These are phyloP conservation scores for Euzetes globulus DNA, from an alignment of 2,888 invertebrate species.

Conservation along the genomic window DNA sequence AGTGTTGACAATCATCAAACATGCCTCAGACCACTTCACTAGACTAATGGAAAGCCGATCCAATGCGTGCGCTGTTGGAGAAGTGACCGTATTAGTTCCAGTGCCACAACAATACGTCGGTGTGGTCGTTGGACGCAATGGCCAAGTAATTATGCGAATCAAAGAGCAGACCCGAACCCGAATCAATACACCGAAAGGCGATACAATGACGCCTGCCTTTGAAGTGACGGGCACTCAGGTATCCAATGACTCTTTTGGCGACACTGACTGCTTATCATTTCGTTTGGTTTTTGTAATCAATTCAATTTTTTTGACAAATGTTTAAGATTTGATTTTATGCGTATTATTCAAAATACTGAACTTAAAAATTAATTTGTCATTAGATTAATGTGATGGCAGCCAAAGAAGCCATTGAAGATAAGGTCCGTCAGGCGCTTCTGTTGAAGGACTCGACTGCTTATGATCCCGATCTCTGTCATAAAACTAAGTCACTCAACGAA, in stretches of 20 bases:
- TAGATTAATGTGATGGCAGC: conserved; percentile 25
- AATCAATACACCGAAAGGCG: conserved; percentile 16
- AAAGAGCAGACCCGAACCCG: conserved; percentile 15
- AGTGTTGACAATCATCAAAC: background rate
- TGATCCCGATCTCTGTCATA: background rate
- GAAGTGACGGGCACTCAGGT: background rate
- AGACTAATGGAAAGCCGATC: conserved; percentile 4
- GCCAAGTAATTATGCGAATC: background rate
- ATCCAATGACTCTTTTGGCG: no score
- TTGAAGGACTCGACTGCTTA: background rate
- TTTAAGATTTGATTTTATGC: no score
- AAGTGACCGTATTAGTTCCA: background rate
- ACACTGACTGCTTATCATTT: no score
- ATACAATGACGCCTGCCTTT: background rate
- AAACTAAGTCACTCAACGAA: background rate
- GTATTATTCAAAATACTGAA: no score
- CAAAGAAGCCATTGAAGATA: conserved; percentile 18
- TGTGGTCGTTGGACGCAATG: conserved; percentile 10
- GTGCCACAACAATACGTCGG: conserved; percentile 18
- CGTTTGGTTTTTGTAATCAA: no score
- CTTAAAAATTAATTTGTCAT: background rate
- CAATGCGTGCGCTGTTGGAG: background rate
- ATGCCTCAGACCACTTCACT: background rate
- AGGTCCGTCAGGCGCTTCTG: background rate
- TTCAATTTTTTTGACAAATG: no score